Evolutionary conservation across 2,113 vertebrate genomes (phyloP), one percentile per base, ranked within the genome.

Genomic region (Sebastes fasciatus): DNA sequence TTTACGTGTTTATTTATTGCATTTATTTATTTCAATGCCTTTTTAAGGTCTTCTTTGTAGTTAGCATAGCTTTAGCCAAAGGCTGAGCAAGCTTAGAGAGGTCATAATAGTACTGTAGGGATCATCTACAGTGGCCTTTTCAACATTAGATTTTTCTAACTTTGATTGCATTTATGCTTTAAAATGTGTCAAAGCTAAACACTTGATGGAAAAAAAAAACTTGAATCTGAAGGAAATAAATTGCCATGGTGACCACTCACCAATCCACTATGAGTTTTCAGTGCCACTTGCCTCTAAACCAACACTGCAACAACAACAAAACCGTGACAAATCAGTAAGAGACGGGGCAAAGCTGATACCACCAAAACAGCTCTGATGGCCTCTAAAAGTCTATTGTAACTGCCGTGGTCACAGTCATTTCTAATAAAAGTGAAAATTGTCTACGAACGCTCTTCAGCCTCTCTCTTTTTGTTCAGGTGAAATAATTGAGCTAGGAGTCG

Each of bases 401-500:
- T 66, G 58, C 82, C 2, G 21, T 46, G 79, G 82, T 87, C 81
- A 84, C 82, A 84, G 86, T 74, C 64, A 80, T 87, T 86, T 85
- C 85, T 88, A 87, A 91, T 88, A 83, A 91, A 83, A 81, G 81
- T 67, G 76, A 71, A 34, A 69, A 77, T 80, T 80, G 76, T 87
- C 86, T 77, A 66, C 91, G 87, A 92, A 89, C 66, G 63, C 78
- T 71, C 51, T 68, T 48, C 64, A 21, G 48, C 63, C 61, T 70
- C 48, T 75, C 67, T 80, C n/a, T 69, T 34, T 79, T 65, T 81
- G 49, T 75, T 21, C 68, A 71, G 66, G 75, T 89, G 68, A 89
- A 90, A 91, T 89, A 88, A 88, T 90, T 82, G 89, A 72, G 87
- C 79, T 82, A 65, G 82, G 71, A 82, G 79, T 80, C 45, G 73